A percentile compares a stretch with the other conserved stretches of the same genome.
Conservation (phyloP, 2,113 vertebrate genomes). For the Strix uralensis region DNA sequence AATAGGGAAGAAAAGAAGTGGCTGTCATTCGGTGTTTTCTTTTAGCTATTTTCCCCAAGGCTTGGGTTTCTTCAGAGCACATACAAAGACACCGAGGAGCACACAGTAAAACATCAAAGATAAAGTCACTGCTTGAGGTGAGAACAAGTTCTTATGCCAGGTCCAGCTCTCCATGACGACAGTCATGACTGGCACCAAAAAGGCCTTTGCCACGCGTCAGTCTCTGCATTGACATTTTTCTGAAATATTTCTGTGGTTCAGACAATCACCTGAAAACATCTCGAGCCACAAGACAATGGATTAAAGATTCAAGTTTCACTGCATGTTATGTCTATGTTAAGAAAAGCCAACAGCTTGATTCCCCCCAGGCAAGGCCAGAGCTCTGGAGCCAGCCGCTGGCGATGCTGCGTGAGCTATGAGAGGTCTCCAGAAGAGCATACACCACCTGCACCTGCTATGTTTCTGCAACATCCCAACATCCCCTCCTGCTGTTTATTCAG, state of each 20-base stretch:
- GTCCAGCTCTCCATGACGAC: neutral
- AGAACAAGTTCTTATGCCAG: neutral
- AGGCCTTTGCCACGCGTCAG: neutral
- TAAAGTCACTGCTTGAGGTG: neutral
- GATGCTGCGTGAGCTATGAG: neutral
- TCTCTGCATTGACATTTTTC: neutral
- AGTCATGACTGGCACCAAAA: neutral
- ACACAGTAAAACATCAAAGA: neutral
- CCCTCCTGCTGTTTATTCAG: neutral
- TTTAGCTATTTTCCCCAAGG: neutral
- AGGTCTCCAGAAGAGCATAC: neutral
- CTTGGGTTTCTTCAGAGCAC: neutral
- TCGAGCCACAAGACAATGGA: neutral
- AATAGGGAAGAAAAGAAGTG: neutral
- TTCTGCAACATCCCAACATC: neutral
- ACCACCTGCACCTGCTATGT: neutral
- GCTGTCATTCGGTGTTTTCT: neutral
- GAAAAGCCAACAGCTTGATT: neutral
- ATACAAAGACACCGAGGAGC: neutral
- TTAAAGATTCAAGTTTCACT: neutral
- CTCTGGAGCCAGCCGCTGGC: neutral
- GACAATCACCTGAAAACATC: neutral
- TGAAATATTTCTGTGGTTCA: neutral
- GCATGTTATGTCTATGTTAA: neutral
- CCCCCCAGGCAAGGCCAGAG: neutral